Percentiles rank a stretch among this genome's conserved stretches.
phyloP scores from a whole-genome alignment of 92 coral and sea anemone genomes.

The Micromussa lordhowensis region DNA sequence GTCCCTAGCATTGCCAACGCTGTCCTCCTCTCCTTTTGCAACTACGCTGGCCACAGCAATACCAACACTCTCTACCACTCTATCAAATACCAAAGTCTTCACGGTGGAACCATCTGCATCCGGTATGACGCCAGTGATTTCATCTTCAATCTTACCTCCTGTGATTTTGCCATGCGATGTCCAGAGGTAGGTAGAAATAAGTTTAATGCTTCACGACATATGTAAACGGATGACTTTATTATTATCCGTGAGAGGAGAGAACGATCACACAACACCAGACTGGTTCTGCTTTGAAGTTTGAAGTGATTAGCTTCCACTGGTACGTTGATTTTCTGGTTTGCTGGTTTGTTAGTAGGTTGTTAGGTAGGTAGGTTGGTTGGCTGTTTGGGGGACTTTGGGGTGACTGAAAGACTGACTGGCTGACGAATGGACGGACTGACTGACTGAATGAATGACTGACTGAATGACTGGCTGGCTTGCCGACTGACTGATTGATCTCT shows the following conservation, averaged over 20 bases:
- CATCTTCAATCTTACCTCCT: background rate
- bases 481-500: background rate
- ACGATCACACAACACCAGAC: no score
- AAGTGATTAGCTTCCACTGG: no score
- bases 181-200: background rate
- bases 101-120: background rate
- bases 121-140: background rate
- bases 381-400: no score
- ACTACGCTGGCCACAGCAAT: background rate
- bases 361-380: no score
- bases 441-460: no score
- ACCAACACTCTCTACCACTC: background rate
- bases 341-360: no score
- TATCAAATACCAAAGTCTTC: background rate
- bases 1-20: background rate
- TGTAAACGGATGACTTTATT: no score
- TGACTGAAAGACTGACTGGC: background rate
- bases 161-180: background rate
- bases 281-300: no score
- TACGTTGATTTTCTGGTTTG: no score
- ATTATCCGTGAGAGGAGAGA: no score
- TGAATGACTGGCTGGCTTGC: background rate
- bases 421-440: background rate
- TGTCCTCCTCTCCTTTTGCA: background rate
- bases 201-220: background rate